These are phyloP conservation scores for Plumapathes pennacea DNA, from an alignment of 92 coral and sea anemone species.

Conservation along the genomic window DNA sequence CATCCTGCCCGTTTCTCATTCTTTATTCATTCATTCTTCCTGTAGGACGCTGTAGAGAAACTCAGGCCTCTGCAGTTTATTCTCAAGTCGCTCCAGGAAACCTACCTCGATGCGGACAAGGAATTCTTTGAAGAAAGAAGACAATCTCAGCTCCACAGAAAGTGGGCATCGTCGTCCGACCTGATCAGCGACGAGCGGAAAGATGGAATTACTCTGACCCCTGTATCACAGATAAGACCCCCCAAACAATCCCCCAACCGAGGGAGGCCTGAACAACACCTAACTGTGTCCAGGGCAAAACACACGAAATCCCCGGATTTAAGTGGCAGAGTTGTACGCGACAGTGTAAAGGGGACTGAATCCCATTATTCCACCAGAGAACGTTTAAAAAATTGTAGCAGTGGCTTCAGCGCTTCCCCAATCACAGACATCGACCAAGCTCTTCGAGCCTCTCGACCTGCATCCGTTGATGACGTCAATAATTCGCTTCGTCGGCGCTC, in stretches of 20 bases:
- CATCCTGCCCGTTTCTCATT: neutral
- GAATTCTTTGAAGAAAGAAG: slow-evolving; percentile 23
- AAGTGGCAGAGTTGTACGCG: slow-evolving; percentile 8
- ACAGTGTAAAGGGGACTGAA: slow-evolving; percentile 1
- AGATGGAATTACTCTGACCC: slow-evolving; percentile 65
- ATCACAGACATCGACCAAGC: slow-evolving; percentile 48
- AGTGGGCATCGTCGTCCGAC: slow-evolving; percentile 88
- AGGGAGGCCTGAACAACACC: slow-evolving; percentile 6
- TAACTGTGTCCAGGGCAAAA: slow-evolving; percentile 7
- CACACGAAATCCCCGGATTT: slow-evolving; percentile 19
- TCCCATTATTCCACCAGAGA: slow-evolving; percentile 23
- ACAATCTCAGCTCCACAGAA: slow-evolving; percentile 38
- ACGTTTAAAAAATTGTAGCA: too few species aligned
- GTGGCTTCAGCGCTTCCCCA: slow-evolving; percentile 22
- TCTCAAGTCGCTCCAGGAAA: slow-evolving; percentile 79
- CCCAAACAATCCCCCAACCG: slow-evolving; percentile 15
- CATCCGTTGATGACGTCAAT: slow-evolving; percentile 32
- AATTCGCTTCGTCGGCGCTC: slow-evolving; percentile 74
- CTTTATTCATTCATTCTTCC: neutral
- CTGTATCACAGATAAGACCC: slow-evolving; percentile 56
- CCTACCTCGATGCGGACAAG: slow-evolving; percentile 64
- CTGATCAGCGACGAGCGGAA: slow-evolving; percentile 73
- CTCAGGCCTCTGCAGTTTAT: slow-evolving; percentile 81
- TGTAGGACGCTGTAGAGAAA: slow-evolving; percentile 75
- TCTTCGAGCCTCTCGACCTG: slow-evolving; percentile 19